Conservation (phyloP, 2,888 invertebrate species). For the Galeruca laticollis region DNA sequence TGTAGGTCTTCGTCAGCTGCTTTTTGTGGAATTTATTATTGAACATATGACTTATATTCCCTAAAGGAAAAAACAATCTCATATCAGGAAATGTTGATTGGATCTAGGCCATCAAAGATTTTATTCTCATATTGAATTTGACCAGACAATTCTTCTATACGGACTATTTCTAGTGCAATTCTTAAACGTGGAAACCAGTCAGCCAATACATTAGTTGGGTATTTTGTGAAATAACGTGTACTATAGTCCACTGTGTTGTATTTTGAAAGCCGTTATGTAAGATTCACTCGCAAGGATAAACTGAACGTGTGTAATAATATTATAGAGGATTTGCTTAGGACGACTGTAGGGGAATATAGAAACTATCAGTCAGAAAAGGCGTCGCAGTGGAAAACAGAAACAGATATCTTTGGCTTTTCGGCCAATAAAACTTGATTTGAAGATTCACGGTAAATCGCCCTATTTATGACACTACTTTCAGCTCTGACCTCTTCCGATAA, state of each 20-base stretch:
- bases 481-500: constrained; percentile 63
- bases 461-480: constrained; percentile 56
- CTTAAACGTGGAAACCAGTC: background rate
- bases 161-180: background rate
- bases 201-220: background rate
- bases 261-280: background rate
- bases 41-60: background rate
- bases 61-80: constrained; percentile 54
- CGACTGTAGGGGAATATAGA: constrained; percentile 57
- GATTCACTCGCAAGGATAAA: background rate
- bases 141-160: constrained; percentile 51
- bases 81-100: constrained; percentile 65
- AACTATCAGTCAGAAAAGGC: constrained; percentile 62
- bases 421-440: constrained; percentile 72
- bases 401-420: constrained; percentile 73
- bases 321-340: constrained; percentile 4
- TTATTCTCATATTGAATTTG: constrained; percentile 59
- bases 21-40: background rate
- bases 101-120: constrained; percentile 64
- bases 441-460: constrained; percentile 62
- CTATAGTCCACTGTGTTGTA: background rate
- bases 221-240: background rate
- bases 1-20: background rate
- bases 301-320: background rate
- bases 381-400: constrained; percentile 59